Percentiles rank a stretch among this genome's conserved stretches.
Evolutionary conservation across 2,113 vertebrate genomes (phyloP).

Genomic region (Lagopus leucura): DNA sequence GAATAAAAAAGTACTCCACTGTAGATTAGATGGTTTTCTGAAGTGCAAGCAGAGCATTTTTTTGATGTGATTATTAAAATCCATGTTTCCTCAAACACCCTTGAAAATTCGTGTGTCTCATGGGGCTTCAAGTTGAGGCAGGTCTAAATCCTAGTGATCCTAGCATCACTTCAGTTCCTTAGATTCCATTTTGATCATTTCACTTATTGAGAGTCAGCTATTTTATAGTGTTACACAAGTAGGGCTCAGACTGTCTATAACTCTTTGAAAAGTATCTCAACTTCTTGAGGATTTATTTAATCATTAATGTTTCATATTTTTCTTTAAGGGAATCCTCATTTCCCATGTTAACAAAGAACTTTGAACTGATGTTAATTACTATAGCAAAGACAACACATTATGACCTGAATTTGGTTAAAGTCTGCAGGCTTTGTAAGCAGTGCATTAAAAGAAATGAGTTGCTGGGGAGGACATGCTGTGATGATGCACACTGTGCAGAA

Average conservation of each 20-base stretch:
- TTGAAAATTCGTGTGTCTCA: neutral
- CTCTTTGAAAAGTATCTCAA: neutral
- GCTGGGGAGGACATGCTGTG: neutral
- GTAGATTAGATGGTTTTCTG: neutral
- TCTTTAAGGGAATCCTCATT: constrained; percentile 6
- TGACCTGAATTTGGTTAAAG: neutral
- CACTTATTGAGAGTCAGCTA: neutral
- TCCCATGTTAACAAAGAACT: neutral
- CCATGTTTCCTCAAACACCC: neutral
- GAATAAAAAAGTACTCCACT: neutral
- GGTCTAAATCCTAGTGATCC: neutral
- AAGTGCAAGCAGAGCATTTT: neutral
- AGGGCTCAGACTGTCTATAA: neutral
- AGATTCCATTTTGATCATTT: neutral
- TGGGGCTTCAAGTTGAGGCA: neutral
- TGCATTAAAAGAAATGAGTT: neutral
- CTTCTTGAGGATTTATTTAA: constrained; percentile 3
- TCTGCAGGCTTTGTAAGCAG: neutral
- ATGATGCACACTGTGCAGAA: neutral
- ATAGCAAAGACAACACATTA: neutral
- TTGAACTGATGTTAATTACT: constrained; percentile 4
- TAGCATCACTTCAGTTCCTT: neutral
- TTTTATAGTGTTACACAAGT: neutral
- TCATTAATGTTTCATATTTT: neutral
- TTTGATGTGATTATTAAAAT: neutral